A percentile compares a stretch with the other conserved stretches of the same genome.
phyloP scores from a whole-genome alignment of 2,113 vertebrate species.

The Ivindomyrus marchei region DNA sequence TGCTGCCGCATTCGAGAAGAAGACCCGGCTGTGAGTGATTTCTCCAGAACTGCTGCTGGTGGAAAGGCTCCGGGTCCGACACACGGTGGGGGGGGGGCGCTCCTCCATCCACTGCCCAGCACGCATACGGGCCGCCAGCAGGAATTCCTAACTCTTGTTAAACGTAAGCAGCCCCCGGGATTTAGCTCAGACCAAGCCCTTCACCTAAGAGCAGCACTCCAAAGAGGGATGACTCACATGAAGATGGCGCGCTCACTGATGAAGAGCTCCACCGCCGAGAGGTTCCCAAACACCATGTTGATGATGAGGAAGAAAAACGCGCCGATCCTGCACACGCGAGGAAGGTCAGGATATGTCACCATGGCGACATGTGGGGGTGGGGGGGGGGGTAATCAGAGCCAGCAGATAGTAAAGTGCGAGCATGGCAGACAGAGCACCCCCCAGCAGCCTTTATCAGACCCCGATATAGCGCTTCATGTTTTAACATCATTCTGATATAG shows the following conservation, averaged over 20 bases:
- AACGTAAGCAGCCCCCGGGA: background rate
- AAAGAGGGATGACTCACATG: slow-evolving; percentile 51
- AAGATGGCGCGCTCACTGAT: slow-evolving; percentile 66
- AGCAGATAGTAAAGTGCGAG: background rate
- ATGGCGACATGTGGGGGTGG: background rate
- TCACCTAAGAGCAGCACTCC: background rate
- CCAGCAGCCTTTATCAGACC: background rate
- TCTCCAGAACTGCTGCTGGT: background rate
- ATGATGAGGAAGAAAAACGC: slow-evolving; percentile 71
- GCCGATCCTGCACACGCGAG: slow-evolving; percentile 46
- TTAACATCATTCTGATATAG: background rate
- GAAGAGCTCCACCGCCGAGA: slow-evolving; percentile 71
- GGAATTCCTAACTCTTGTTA: background rate
- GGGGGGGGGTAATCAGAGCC: background rate
- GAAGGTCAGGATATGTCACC: background rate
- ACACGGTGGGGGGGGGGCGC: background rate
- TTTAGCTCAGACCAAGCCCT: background rate
- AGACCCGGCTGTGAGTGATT: background rate
- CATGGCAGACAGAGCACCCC: background rate
- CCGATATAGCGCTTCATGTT: background rate
- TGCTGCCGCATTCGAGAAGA: background rate
- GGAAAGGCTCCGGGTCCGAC: background rate
- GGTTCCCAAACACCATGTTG: slow-evolving; percentile 72
- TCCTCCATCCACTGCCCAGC: background rate
- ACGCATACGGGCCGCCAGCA: background rate